These are phyloP conservation scores for Psilopogon haemacephalus DNA, from an alignment of 2,113 vertebrate species.

Conservation along the genomic window DNA sequence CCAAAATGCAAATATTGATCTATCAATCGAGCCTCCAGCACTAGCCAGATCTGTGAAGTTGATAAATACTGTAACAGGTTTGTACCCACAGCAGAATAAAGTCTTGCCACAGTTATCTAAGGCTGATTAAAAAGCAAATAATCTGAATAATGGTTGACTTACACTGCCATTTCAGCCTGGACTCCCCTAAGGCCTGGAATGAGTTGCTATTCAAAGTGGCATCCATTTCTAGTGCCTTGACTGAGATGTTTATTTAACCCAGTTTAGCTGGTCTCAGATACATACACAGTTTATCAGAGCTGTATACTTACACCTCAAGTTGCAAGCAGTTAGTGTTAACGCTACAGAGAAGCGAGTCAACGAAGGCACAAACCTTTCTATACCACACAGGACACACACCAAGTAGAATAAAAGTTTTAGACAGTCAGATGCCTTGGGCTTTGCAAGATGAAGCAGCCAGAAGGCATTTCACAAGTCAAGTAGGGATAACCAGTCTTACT, in stretches of 20 bases:
- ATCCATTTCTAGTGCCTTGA: not conserved
- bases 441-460: not conserved
- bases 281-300: not conserved
- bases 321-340: not conserved
- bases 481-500: not conserved
- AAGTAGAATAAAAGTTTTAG: not conserved
- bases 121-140: not conserved
- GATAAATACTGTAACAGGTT: not conserved
- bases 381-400: not conserved
- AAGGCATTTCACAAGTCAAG: not conserved
- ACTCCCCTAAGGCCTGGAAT: not conserved
- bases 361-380: not conserved
- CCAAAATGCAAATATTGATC: not conserved
- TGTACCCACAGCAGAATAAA: not conserved
- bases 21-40: fast-evolving
- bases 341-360: not conserved
- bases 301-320: not conserved
- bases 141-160: not conserved
- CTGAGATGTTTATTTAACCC: not conserved
- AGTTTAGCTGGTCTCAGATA: not conserved
- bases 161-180: not conserved
- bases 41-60: not conserved
- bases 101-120: not conserved
- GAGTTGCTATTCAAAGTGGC: not conserved
- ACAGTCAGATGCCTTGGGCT: not conserved